Base-by-base conservation (phyloP, 2,888 invertebrate species). In the Apamea sordens region DNA sequence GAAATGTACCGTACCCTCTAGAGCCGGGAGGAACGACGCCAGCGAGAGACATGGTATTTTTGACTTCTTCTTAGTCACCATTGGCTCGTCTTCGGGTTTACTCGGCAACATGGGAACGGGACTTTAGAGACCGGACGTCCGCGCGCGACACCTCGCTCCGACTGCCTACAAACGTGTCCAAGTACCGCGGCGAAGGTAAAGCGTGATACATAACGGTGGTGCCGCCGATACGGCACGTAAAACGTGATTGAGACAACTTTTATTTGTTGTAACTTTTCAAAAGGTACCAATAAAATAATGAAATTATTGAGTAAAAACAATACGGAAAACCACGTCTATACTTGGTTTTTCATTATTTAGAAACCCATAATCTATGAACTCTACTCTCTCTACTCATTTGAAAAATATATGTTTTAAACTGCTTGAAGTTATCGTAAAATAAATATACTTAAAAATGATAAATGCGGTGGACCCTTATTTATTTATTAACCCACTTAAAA, bases 31-130 rank as follows among this genome's bases (percentile, higher is more conserved):
- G 91, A 97, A 95, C 81, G 96, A 94, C 32, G 96, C 95, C 86
- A 97, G 92, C 84, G 97, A 96, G 82, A 97, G 93, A 90, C 97
- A 97, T 93, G 97, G 96, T 94, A 97, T 96, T 94, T 96, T 96
- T 76, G 95, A 95, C 90, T 96, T 96, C 95, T 96, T 97, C 94
- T 97, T 97, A 92, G 95, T 93, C 85, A 96, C 96, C 95, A 96
- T 96, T 76, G 94, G 92, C 86, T 96, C 96, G 93, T 95, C 95
- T 85, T 95, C 95, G 69, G 94, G 90, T 90, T 95, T 95, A 89
- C 91, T 95, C 89, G 96, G 95, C 92, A 96, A 95, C 96, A 96
- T 96, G 93, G 90, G 92, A 91, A 91, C 92, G 90, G 88, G 89
- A 84, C 88, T 88, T 89, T 82, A 1, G 89, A 88, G 91, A 90